A percentile compares a stretch with the other conserved stretches of the same genome.
phyloP scores from a whole-genome alignment of 2,797 vertebrate genomes.

The Acestrorhynchus altus region DNA sequence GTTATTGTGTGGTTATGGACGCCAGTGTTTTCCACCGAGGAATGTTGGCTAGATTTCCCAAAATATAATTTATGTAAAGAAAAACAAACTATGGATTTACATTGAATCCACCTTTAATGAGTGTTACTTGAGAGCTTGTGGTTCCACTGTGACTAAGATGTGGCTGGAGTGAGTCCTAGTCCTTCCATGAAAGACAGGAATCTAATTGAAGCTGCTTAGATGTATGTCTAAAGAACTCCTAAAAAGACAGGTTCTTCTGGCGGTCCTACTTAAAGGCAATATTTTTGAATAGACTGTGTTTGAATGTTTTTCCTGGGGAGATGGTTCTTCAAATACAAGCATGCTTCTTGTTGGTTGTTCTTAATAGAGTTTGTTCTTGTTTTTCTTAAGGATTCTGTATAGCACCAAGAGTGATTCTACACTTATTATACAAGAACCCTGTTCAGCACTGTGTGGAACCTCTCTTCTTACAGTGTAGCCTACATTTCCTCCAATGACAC shows the following conservation, averaged over 20 bases:
- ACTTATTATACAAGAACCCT: too few species aligned
- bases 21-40: background rate
- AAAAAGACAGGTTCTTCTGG: too few species aligned
- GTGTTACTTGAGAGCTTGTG: background rate
- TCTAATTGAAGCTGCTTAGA: conserved; percentile 1
- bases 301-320: too few species aligned
- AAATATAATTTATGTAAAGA: background rate
- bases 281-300: too few species aligned
- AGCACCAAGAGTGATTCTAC: too few species aligned
- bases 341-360: too few species aligned
- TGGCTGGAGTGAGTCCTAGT: background rate
- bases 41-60: background rate
- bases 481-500: background rate
- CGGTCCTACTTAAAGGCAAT: too few species aligned
- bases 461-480: background rate
- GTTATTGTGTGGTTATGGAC: background rate
- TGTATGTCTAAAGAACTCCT: background rate
- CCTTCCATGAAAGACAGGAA: background rate
- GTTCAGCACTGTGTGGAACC: background rate
- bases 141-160: background rate
- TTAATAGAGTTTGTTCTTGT: too few species aligned
- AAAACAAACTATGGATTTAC: background rate
- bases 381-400: too few species aligned
- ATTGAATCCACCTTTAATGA: background rate
- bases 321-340: too few species aligned